These are phyloP conservation scores for Loripinus fragilis DNA, from an alignment of 2,888 invertebrate species.

Conservation along the genomic window DNA sequence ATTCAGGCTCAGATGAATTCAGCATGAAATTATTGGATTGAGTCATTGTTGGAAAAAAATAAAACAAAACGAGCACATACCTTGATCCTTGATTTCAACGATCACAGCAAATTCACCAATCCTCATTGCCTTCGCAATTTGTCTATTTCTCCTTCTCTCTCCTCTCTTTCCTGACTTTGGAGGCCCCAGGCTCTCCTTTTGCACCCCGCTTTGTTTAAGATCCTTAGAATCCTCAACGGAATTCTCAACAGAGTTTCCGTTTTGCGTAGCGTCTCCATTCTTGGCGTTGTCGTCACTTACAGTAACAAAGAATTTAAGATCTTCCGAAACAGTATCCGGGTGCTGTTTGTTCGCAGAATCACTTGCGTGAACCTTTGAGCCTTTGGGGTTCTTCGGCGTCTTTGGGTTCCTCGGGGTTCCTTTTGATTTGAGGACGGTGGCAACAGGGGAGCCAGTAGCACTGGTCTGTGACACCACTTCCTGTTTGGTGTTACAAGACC, in stretches of 20 bases:
- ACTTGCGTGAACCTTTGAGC: conserved; percentile 5
- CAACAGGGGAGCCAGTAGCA: conserved; percentile 29
- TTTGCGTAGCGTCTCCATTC: background rate
- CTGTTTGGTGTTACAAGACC: conserved; percentile 44
- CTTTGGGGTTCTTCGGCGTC: no score
- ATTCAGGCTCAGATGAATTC: no score
- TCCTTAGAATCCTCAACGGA: background rate
- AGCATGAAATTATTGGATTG: no score
- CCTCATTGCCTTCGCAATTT: background rate
- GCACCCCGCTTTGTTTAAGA: background rate
- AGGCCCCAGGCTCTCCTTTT: background rate
- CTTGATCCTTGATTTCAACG: conserved; percentile 1
- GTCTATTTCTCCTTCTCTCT: background rate
- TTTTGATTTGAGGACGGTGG: background rate
- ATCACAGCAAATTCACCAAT: background rate
- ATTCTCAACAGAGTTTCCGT: background rate
- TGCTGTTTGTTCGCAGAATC: background rate
- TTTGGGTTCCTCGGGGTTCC: background rate
- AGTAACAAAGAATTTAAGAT: background rate
- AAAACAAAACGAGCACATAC: no score
- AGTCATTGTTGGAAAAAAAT: no score
- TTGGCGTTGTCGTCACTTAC: background rate
- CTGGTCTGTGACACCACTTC: conserved; percentile 44
- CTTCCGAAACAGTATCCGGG: background rate
- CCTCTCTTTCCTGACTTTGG: background rate